Evolutionary conservation across 2,888 invertebrate species (phyloP).

Genomic region (Chaitophorus viminalis): DNA sequence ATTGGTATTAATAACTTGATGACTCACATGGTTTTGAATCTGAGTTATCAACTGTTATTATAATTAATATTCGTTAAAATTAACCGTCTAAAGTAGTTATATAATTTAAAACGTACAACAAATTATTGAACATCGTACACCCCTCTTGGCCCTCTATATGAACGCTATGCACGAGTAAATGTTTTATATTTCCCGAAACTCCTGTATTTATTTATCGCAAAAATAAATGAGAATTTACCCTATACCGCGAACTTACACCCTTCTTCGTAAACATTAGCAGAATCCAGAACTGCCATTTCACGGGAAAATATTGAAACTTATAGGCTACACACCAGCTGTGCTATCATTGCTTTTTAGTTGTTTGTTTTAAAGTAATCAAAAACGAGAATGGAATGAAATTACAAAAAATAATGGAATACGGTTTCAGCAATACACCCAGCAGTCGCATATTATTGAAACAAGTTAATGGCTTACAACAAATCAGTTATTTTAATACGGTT

Average conservation of each 20-base stretch:
- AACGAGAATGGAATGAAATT: not conserved
- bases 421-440: not conserved
- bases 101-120: not conserved
- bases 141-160: no score
- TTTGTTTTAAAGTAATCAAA: not conserved
- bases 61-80: no score
- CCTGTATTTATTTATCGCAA: not conserved
- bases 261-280: not conserved
- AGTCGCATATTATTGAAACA: not conserved
- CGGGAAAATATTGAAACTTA: not conserved
- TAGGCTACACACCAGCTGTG: not conserved
- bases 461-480: not conserved
- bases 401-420: not conserved
- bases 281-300: not conserved
- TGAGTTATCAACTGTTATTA: no score
- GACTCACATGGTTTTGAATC: not conserved
- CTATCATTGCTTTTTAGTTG: not conserved
- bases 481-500: not conserved
- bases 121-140: not conserved
- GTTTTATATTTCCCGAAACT: not conserved
- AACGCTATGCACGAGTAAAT: not conserved
- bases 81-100: not conserved
- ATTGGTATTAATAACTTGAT: not conserved
- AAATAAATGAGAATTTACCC: not conserved
- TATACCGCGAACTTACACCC: not conserved